Evolutionary conservation across 2,888 invertebrate species (phyloP).

Genomic region (Buathra laborator): DNA sequence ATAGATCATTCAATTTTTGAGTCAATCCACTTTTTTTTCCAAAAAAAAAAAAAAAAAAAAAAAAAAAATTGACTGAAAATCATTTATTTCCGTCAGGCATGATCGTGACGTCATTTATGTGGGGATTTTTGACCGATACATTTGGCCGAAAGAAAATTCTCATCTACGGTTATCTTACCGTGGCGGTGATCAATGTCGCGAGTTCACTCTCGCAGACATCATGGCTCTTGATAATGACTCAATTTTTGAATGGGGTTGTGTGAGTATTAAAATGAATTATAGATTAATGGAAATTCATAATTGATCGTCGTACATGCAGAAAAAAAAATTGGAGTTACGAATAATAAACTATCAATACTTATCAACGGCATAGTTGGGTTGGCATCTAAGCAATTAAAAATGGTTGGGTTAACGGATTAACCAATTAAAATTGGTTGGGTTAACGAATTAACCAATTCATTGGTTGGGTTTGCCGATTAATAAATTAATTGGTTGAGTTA

Average conservation of each 20-base stretch:
- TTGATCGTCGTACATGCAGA: neutral
- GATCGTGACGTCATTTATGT: slow-evolving; percentile 86
- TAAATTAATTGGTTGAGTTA: no score
- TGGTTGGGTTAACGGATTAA: no score
- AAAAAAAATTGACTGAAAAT: slow-evolving; percentile 39
- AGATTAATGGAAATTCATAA: neutral
- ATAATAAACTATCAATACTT: no score
- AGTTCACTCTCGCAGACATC: slow-evolving; percentile 80
- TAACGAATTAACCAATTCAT: no score
- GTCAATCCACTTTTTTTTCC: neutral
- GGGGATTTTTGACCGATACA: slow-evolving; percentile 85
- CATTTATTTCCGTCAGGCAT: slow-evolving; percentile 83
- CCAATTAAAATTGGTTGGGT: no score
- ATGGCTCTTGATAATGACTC: slow-evolving; percentile 81
- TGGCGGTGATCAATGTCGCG: slow-evolving; percentile 78
- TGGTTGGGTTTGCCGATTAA: no score
- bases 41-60: no score
- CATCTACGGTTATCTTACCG: slow-evolving; percentile 80
- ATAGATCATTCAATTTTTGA: slow-evolving; percentile 58
- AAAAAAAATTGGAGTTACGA: neutral
- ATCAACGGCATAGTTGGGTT: no score
- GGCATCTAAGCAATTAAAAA: no score
- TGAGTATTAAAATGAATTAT: slow-evolving; percentile 73
- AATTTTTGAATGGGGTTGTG: slow-evolving; percentile 82
- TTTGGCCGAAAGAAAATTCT: slow-evolving; percentile 81